A percentile compares a stretch with the other conserved stretches of the same genome.
phyloP scores from a whole-genome alignment of 1,140 invertebrate genomes.

The Formica selysi region DNA sequence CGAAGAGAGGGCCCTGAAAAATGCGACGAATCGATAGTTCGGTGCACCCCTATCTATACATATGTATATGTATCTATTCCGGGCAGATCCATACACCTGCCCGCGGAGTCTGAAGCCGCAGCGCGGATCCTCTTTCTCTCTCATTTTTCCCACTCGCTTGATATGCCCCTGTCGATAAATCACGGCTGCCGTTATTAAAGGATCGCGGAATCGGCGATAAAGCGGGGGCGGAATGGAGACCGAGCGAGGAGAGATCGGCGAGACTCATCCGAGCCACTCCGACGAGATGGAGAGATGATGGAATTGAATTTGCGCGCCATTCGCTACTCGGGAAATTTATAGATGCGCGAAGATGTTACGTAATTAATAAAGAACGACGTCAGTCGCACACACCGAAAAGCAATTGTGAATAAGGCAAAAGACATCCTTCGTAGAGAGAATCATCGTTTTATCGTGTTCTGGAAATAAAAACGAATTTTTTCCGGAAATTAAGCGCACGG shows the following conservation, averaged over 20 bases:
- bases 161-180: conserved; percentile 75
- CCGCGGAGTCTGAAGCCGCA: conserved; percentile 66
- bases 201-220: conserved; percentile 70
- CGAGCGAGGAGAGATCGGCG: not conserved
- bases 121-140: conserved; percentile 60
- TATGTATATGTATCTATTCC: conserved; percentile 60
- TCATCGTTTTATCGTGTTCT: not conserved
- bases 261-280: conserved; percentile 21
- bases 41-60: conserved; percentile 56
- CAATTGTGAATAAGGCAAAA: not conserved
- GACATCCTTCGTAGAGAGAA: not conserved
- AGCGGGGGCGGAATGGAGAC: conserved; percentile 52
- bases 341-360: conserved; percentile 26
- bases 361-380: conserved; percentile 32
- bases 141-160: conserved; percentile 32
- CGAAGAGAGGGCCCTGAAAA: conserved; percentile 52
- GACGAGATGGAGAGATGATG: conserved; percentile 30
- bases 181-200: conserved; percentile 75
- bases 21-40: conserved; percentile 68
- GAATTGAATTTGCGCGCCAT: conserved; percentile 50
- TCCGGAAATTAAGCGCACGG: not conserved
- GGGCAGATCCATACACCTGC: conserved; percentile 62
- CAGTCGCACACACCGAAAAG: not conserved
- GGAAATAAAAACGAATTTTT: not conserved
- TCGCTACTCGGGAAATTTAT: conserved; percentile 9